Evolutionary conservation across 2,888 invertebrate species (phyloP).

Genomic region (Temnothorax rugatulus): DNA sequence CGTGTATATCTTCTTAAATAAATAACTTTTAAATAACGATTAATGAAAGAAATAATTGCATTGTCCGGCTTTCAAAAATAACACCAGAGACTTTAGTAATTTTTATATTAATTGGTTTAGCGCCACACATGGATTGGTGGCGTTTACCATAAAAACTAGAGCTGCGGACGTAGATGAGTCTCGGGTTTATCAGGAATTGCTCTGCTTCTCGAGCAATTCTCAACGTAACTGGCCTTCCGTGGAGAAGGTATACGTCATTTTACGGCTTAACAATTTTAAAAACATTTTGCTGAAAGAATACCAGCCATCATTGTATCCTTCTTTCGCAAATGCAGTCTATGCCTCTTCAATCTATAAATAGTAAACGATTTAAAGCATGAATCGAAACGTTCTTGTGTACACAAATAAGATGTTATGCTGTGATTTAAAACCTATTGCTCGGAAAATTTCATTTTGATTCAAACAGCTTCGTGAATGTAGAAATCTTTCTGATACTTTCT

Average conservation of each 20-base stretch:
- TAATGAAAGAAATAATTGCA: slow-evolving; percentile 33
- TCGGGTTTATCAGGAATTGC: slow-evolving; percentile 85
- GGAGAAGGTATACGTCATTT: slow-evolving; percentile 84
- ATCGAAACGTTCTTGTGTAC: slow-evolving; percentile 14
- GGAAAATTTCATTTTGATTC: neutral
- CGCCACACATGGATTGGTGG: slow-evolving; percentile 84
- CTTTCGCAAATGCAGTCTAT: neutral
- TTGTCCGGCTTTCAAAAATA: neutral
- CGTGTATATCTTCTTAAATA: neutral
- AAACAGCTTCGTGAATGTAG: neutral
- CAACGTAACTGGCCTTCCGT: slow-evolving; percentile 84
- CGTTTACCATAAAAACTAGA: slow-evolving; percentile 85
- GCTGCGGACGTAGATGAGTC: slow-evolving; percentile 84
- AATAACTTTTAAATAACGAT: neutral
- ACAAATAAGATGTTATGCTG: neutral
- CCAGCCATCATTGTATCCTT: slow-evolving; percentile 66
- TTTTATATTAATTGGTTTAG: slow-evolving; percentile 81
- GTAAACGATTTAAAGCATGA: neutral
- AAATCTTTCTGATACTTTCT: neutral
- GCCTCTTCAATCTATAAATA: slow-evolving; percentile 5
- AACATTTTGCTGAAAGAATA: slow-evolving; percentile 64
- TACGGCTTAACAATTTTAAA: slow-evolving; percentile 59
- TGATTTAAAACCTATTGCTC: slow-evolving; percentile 9
- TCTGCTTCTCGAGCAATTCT: slow-evolving; percentile 85
- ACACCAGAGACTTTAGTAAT: slow-evolving; percentile 65